Percentiles rank a stretch among this genome's conserved stretches.
Evolutionary conservation across 1,140 invertebrate species (phyloP).

Genomic region (Epicauta chinensis): DNA sequence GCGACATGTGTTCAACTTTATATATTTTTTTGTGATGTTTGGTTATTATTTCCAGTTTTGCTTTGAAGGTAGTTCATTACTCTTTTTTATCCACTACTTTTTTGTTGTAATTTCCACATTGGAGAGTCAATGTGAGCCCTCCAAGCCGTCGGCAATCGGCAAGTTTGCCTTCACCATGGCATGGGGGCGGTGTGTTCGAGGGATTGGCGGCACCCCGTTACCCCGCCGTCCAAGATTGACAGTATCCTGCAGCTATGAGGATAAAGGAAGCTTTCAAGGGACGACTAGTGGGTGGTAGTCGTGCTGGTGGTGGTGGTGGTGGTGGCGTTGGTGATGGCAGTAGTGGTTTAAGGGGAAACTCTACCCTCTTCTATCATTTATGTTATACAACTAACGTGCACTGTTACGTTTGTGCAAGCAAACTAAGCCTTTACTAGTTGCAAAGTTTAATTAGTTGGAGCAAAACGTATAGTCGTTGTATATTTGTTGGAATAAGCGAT

Average conservation of each 20-base stretch:
- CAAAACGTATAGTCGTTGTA: conserved; percentile 20
- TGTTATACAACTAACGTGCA: conserved; percentile 4
- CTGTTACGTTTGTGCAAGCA: conserved; percentile 2
- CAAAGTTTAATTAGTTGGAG: conserved; percentile 36
- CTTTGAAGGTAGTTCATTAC: neutral
- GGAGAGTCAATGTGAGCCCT: neutral
- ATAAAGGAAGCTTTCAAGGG: conserved; percentile 20
- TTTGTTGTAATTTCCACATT: neutral
- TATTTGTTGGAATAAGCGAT: no score
- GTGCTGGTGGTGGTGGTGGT: neutral
- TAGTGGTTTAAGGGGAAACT: conserved; percentile 19
- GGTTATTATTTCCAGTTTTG: no score
- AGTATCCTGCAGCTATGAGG: conserved; percentile 34
- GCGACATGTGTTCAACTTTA: no score
- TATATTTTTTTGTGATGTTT: no score
- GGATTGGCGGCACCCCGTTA: conserved; percentile 1
- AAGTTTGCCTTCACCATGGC: neutral
- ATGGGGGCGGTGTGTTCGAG: conserved; percentile 5
- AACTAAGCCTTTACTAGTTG: conserved; percentile 32
- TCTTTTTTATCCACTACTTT: neutral
- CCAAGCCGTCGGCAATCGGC: neutral
- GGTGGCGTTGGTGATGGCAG: no score
- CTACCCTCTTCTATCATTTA: conserved; percentile 9
- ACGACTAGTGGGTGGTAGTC: conserved; percentile 5
- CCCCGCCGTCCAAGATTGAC: conserved; percentile 22